A percentile compares a stretch with the other conserved stretches of the same genome.
phyloP scores from a whole-genome alignment of 2,888 invertebrate species.

The Drosophila histrio region DNA sequence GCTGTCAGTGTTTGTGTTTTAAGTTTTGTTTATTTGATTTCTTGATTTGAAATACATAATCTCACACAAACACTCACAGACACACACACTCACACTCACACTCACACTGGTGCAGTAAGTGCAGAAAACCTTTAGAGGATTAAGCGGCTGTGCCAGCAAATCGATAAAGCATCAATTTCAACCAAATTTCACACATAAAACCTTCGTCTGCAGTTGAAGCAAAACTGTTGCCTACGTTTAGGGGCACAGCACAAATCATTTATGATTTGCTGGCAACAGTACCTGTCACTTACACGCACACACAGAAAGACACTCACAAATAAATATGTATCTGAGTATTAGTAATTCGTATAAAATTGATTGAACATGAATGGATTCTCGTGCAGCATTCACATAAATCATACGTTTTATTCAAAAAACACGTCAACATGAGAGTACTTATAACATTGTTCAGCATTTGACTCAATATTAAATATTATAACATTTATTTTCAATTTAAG shows the following conservation, averaged over 20 bases:
- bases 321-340: slow-evolving; percentile 10
- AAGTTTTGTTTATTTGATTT: slow-evolving; percentile 17
- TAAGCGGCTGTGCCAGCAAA: slow-evolving; percentile 35
- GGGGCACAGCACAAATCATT: slow-evolving; percentile 23
- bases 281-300: background rate
- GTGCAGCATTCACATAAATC: slow-evolving; percentile 4
- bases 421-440: slow-evolving; percentile 5
- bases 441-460: background rate
- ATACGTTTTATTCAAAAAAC: background rate
- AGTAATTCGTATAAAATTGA: slow-evolving; percentile 11
- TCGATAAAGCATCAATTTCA: slow-evolving; percentile 47
- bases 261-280: slow-evolving; percentile 18
- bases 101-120: slow-evolving; percentile 3
- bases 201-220: slow-evolving; percentile 3
- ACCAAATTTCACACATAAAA: slow-evolving; percentile 16
- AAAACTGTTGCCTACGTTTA: slow-evolving; percentile 53
- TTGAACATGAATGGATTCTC: background rate
- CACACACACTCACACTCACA: background rate
- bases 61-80: slow-evolving; percentile 11
- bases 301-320: slow-evolving; percentile 3
- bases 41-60: slow-evolving; percentile 29
- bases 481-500: slow-evolving; percentile 6
- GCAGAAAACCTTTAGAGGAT: slow-evolving; percentile 13
- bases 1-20: slow-evolving; percentile 32
- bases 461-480: background rate